Evolutionary conservation across 2,113 vertebrate species (phyloP), one percentile per base, ranked within the genome.

Genomic region (Halichoerus grypus): DNA sequence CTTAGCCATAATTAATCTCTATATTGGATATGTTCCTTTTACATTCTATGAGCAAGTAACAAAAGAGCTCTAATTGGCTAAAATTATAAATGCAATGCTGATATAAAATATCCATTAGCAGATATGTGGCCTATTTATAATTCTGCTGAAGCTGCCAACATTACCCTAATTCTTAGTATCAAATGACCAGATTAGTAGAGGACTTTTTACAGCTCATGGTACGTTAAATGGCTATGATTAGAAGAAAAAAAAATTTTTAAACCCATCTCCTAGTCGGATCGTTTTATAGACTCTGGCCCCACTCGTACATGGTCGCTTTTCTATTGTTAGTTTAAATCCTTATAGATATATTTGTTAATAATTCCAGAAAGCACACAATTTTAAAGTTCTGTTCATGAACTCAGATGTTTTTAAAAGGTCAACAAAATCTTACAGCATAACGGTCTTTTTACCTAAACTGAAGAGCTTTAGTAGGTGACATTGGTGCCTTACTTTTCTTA

Each of bases 31-130:
- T 79, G 91, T 39, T 91, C 61, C 77, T 65, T 77, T 95, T 91
- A 92, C 39, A 97, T 98, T 97, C 97, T 96, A 94, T 91, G 31
- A 98, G 31, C 57, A 95, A 97, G 91, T 49, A 97, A 96, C 69
- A 96, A 96, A 79, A 97, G 82, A 72, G 16, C 18, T 97, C 91
- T 94, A 89, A 91, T 63, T 98, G 94, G 95, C 67, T 93, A 91
- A 96, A 80, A 55, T 65, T 97, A 93, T 97, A 89, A 95, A 98
- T 85, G 46, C 93, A 94, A 76, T 59, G 12, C 57, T 97, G 72
- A 65, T 97, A 94, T 92, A 55, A 98, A 98, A 97, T 90, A 92
- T 31, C 97, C 96, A 95, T 97, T 95, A 98, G 65, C 79, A 96
- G 95, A 96, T 46, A 94, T 55, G 69, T 14, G 10, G 93, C 55